Evolutionary conservation across 2,888 invertebrate genomes (phyloP), one percentile per base, ranked within the genome.

Genomic region (Hemistola chrysoprasaria): DNA sequence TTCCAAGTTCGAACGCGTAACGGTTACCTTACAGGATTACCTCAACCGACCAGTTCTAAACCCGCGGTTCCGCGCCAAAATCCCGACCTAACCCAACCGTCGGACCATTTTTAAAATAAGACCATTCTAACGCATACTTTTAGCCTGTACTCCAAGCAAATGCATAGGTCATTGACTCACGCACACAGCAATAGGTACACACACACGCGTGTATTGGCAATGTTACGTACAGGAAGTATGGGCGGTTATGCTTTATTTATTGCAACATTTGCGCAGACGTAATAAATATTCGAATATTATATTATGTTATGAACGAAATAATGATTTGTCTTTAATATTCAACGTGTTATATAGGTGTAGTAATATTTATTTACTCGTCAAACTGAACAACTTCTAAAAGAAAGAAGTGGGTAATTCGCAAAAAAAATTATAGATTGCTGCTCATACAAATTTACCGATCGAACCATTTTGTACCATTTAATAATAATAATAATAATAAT

Each of bases 61-160:
- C 39, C 27, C 31, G 43, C 50, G 44, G 48, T 51, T 43, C 40
- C 56, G 53, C 56, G 58, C 56, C 59, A 53, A 59, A 55, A 50
- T 53, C 56, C 65, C 74, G 85, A 88, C 87, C 87, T 88, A 84
- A 76, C 85, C 78, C 84, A 88, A 85, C 68, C 76, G 78, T 71
- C 53, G 72, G 67, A 67, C 80, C 84, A 85, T 85, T 87, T 87
- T 87, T 78, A 86, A 86, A 87, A 87, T 85, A 88, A 88, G 81
- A 83, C 79, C 83, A 85, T 86, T 82, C 78, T 80, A 79, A 80
- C 86, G 88, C 86, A 87, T 85, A 86, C 88, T 86, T 87, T 87
- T 86, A 87, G 87, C 84, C 79, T 80, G 85, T 82, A 83, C 79
- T 75, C 80, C 83, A 79, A 81, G 86, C 84, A 84, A 85, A 85